phyloP scores from a whole-genome alignment of 1,140 invertebrate genomes.

The Cyclina sinensis region DNA sequence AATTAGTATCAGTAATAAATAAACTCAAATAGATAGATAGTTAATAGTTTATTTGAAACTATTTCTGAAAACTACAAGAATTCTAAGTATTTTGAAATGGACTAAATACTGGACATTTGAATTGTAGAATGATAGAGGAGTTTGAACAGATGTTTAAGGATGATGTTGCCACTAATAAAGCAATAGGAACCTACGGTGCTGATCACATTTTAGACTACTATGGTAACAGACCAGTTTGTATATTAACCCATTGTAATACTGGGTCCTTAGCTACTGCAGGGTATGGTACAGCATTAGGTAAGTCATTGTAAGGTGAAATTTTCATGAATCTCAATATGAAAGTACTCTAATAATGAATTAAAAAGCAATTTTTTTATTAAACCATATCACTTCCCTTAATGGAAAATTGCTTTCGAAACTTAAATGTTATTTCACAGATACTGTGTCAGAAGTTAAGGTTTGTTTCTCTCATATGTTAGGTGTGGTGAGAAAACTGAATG shows the following conservation, averaged over 20 bases:
- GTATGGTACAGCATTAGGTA: conserved; percentile 97
- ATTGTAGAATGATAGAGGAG: conserved; percentile 72
- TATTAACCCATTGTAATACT: conserved; percentile 99
- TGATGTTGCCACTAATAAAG: conserved; percentile 95
- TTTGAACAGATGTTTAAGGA: conserved; percentile 94
- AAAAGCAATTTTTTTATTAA: too few relatives aligned
- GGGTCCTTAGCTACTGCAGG: conserved; percentile 98
- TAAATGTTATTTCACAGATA: too few relatives aligned
- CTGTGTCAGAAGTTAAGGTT: too few relatives aligned
- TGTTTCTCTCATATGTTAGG: conserved; percentile 86
- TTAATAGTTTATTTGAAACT: too few relatives aligned
- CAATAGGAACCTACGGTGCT: conserved; percentile 94
- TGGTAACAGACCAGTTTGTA: conserved; percentile 87
- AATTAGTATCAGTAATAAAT: too few relatives aligned
- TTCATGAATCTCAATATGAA: too few relatives aligned
- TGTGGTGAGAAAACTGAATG: conserved; percentile 94
- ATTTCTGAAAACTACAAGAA: too few relatives aligned
- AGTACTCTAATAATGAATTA: too few relatives aligned
- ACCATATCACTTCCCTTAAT: too few relatives aligned
- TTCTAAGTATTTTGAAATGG: too few relatives aligned
- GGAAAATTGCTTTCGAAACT: too few relatives aligned
- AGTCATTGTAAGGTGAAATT: background rate
- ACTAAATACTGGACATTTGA: background rate
- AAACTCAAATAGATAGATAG: too few relatives aligned
- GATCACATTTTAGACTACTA: conserved; percentile 90